phyloP scores from a whole-genome alignment of 92 coral and sea anemone species.

The Zoanthus sansibaricus region DNA sequence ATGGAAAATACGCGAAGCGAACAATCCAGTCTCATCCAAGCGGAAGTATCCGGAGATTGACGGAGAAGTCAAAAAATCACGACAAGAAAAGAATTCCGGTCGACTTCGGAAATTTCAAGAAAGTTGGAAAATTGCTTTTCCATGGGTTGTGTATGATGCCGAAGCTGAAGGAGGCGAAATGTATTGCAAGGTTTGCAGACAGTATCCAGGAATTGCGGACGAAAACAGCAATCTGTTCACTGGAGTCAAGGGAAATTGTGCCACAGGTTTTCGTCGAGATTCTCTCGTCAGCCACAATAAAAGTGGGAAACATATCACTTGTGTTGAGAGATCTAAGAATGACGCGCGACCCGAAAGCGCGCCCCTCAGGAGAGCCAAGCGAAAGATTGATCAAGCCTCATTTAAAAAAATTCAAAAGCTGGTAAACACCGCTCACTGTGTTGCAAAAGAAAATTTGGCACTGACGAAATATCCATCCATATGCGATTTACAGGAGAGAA shows the following conservation, averaged over 20 bases:
- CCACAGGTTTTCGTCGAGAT: not conserved
- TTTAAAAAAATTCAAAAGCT: constrained; percentile 29
- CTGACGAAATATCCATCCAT: constrained; percentile 32
- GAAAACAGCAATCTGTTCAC: constrained; percentile 2
- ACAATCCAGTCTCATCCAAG: constrained; percentile 5
- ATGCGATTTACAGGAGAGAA: constrained; percentile 53
- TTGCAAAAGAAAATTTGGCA: constrained; percentile 18
- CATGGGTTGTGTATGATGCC: not conserved
- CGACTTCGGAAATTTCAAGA: constrained; percentile 4
- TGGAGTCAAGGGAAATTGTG: constrained; percentile 1
- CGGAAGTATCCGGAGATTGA: constrained; percentile 2
- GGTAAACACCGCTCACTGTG: constrained; percentile 49
- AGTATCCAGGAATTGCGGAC: constrained; percentile 10
- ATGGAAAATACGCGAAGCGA: constrained; percentile 4
- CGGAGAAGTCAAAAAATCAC: constrained; percentile 9
- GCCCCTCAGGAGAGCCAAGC: not conserved
- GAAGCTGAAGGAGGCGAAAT: not conserved
- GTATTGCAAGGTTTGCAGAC: constrained; percentile 22
- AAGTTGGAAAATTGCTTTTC: not conserved
- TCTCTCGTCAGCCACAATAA: constrained; percentile 19
- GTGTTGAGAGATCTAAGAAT: not conserved
- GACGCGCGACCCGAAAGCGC: not conserved
- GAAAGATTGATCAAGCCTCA: constrained; percentile 18
- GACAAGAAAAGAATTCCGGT: not conserved
- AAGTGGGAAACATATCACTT: not conserved